Evolutionary conservation across 1,140 invertebrate species (phyloP).

Genomic region (Parapsyche elsis): DNA sequence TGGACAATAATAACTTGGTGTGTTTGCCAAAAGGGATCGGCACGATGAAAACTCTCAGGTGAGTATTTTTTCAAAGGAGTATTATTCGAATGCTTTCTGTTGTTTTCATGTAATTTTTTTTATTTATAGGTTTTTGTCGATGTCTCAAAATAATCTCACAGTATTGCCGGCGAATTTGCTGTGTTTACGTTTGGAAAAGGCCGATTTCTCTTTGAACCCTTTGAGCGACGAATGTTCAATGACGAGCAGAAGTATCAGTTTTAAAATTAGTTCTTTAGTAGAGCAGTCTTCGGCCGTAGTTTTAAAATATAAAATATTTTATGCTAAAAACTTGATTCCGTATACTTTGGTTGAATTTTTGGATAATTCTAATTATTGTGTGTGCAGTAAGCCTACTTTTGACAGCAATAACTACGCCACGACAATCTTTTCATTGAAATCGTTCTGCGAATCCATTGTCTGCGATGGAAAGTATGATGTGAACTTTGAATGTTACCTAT

Average conservation of each 20-base stretch:
- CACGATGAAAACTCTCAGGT: slow-evolving; percentile 34
- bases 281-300: slow-evolving; percentile 58
- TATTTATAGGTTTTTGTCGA: slow-evolving; percentile 46
- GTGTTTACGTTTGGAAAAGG: slow-evolving; percentile 6
- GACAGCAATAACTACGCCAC: slow-evolving; percentile 61
- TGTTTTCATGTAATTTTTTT: slow-evolving; percentile 23
- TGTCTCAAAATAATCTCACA: slow-evolving; percentile 41
- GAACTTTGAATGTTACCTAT: slow-evolving; percentile 72
- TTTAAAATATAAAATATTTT: slow-evolving; percentile 64
- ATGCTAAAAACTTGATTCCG: slow-evolving; percentile 71
- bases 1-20: slow-evolving; percentile 37
- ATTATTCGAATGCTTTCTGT: background rate
- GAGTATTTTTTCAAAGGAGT: background rate
- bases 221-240: background rate
- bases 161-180: slow-evolving; percentile 36
- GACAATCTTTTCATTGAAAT: slow-evolving; percentile 60
- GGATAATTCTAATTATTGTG: slow-evolving; percentile 71
- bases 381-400: slow-evolving; percentile 70
- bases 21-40: slow-evolving; percentile 45
- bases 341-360: slow-evolving; percentile 70
- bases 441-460: slow-evolving; percentile 60
- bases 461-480: slow-evolving; percentile 57
- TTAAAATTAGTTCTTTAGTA: slow-evolving; percentile 25
- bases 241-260: background rate
- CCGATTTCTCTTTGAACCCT: slow-evolving; percentile 48